Evolutionary conservation across 1,140 invertebrate species (phyloP), one percentile per base, ranked within the genome.

Genomic region (Sarcophaga bullata): DNA sequence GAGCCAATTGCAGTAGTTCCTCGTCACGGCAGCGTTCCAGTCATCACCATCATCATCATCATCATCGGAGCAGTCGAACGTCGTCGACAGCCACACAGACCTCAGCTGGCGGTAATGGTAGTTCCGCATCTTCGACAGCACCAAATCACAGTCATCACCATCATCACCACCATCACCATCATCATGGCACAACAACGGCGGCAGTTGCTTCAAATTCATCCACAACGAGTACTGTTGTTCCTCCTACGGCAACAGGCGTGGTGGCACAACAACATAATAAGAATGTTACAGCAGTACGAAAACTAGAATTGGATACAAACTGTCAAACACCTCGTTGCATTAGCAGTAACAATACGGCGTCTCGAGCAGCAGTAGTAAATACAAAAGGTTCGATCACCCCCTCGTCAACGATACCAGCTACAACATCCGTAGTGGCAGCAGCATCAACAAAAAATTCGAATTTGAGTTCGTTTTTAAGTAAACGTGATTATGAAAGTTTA

Each of bases 401-500:
- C 2, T 78, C 80, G 19, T 49, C 49, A 15, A 47, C 15, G 17
- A 17, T 37, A 48, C 62, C 52, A 81, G 37, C 11, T n/a, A 17
- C 46, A 0, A 49, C 50, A 9, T 47, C 54, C 48, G 75, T 83
- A 37, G 50, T 80, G n/a, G 78, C 80, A 83, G 47, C 84, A 83
- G 84, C 84, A 88, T 84, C 91, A 68, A 83, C 84, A 5, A 87
- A 86, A 37, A 84, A 82, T 75, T 82, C 86, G 49, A 87, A 90
- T 83, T 82, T 90, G 54, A 89, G 87, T 84, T 87, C 90, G 47
- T 87, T 90, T 82, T 86, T 92, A 82, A 89, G 90, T 81, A 92
- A 92, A 86, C 90, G 91, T 83, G 92, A 92, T 82, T 91, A 92
- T 84, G 91, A 92, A 87, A 92, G 91, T 84, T 85, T 92, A 81